Evolutionary conservation across 92 coral and sea anemone genomes (phyloP).

Genomic region (Palythoa grandiflora): DNA sequence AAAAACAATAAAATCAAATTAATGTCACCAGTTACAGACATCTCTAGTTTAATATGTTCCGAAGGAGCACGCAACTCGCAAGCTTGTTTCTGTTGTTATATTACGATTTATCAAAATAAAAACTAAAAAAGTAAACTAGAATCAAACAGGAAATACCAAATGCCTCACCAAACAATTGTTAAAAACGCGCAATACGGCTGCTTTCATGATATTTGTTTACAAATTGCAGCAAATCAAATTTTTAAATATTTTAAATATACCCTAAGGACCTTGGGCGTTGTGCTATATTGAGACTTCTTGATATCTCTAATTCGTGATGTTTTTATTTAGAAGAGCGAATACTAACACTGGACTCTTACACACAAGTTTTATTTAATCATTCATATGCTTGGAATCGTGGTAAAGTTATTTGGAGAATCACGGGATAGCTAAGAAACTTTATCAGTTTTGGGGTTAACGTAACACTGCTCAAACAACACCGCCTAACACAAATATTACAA

Average conservation of each 20-base stretch:
- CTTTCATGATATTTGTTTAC: not conserved
- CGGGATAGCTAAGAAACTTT: too few relatives aligned
- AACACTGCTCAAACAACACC: too few relatives aligned
- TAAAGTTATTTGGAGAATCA: too few relatives aligned
- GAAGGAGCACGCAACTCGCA: not conserved
- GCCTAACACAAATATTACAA: too few relatives aligned
- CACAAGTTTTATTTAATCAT: too few relatives aligned
- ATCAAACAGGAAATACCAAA: not conserved
- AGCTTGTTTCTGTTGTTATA: not conserved
- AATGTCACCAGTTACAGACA: not conserved
- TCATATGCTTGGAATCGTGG: too few relatives aligned
- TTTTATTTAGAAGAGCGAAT: too few relatives aligned
- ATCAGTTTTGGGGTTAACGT: too few relatives aligned
- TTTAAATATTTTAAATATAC: not conserved
- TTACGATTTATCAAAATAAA: not conserved
- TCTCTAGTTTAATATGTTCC: not conserved
- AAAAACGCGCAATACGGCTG: not conserved
- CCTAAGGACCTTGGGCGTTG: not conserved
- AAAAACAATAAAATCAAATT: not conserved
- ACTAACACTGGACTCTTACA: too few relatives aligned
- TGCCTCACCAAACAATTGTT: slow-evolving; percentile 31
- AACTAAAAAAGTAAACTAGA: not conserved
- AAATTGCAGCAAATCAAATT: not conserved
- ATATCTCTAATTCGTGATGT: too few relatives aligned
- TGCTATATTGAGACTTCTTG: too few relatives aligned